Percentiles rank a stretch among this genome's conserved stretches.
These are phyloP conservation scores for Phyllostomus discolor DNA, from an alignment of 2,113 vertebrate species.

Conservation along the genomic window DNA sequence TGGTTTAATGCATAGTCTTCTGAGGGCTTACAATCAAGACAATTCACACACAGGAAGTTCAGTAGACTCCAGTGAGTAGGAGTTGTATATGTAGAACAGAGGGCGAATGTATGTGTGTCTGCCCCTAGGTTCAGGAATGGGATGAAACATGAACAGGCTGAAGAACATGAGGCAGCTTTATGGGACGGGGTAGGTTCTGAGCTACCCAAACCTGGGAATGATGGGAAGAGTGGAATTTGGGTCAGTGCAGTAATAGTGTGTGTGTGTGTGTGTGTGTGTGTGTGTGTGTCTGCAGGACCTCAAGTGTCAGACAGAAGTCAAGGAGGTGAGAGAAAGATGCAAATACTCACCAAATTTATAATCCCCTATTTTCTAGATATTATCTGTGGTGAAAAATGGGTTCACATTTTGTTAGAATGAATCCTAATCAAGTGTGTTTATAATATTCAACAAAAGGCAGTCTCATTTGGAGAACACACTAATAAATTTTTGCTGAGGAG, in stretches of 20 bases:
- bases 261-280: no score
- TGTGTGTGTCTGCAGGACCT: background rate
- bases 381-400: background rate
- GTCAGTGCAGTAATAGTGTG: background rate
- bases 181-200: background rate
- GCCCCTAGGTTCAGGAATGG: background rate
- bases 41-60: background rate
- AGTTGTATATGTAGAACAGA: background rate
- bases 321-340: background rate
- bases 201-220: background rate
- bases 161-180: background rate
- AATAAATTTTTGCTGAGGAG: background rate
- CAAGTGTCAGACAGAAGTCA: background rate
- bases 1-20: background rate
- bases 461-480: background rate
- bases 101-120: background rate
- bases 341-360: background rate
- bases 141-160: background rate
- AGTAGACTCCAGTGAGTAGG: background rate
- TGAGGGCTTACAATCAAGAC: background rate
- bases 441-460: background rate
- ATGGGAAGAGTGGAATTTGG: background rate
- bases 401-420: conserved; percentile 44
- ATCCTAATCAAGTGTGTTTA: background rate
- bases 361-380: background rate